Percentiles rank a stretch among this genome's conserved stretches.
Evolutionary conservation across 1,140 invertebrate genomes (phyloP).

Genomic region (Armadillidium nasatum): DNA sequence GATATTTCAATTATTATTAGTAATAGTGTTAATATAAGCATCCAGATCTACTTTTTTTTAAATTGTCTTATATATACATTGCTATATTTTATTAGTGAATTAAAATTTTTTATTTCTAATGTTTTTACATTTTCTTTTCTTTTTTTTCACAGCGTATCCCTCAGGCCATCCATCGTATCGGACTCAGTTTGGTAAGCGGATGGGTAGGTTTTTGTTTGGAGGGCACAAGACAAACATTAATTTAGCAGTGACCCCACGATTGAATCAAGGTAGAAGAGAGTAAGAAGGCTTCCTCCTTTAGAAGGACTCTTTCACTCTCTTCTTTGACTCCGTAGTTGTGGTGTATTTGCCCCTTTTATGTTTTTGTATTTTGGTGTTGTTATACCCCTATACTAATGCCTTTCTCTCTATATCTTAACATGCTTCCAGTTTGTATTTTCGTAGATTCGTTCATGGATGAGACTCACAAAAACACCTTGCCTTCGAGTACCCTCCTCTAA

Average conservation of each 20-base stretch:
- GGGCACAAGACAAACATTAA: not conserved
- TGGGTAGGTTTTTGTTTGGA: constrained; percentile 39
- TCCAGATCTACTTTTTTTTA: no score
- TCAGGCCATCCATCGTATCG: constrained; percentile 44
- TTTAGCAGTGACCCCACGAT: not conserved
- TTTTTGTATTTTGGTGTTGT: constrained; percentile 1
- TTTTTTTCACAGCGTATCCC: constrained; percentile 42
- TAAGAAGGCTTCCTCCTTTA: not conserved
- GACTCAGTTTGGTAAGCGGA: constrained; percentile 45
- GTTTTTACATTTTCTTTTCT: not conserved
- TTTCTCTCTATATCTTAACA: no score
- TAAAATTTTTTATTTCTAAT: no score
- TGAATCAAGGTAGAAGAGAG: constrained; percentile 1
- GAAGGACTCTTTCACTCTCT: not conserved
- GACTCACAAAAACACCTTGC: no score
- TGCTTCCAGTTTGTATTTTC: no score
- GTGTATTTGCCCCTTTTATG: not conserved
- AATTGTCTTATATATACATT: no score
- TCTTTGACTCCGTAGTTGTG: not conserved
- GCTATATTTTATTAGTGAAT: no score
- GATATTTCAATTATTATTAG: no score
- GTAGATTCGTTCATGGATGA: no score
- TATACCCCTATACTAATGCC: not conserved
- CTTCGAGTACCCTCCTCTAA: no score
- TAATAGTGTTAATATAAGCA: no score